A percentile compares a stretch with the other conserved stretches of the same genome.
Evolutionary conservation across 2,888 invertebrate species (phyloP).

Genomic region (Hyles lineata): DNA sequence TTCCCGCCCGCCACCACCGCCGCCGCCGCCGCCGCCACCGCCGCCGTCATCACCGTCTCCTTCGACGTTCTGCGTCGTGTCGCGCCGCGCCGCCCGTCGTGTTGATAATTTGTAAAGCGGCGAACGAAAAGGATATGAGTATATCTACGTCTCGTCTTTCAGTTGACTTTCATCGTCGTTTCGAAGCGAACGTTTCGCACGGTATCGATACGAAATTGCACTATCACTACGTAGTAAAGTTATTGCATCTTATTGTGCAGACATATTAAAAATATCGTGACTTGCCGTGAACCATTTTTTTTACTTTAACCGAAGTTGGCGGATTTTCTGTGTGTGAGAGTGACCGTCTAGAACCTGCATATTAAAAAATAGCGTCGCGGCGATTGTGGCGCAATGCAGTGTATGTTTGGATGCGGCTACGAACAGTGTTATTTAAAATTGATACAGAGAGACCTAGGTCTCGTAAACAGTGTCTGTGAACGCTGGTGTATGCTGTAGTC

Average conservation of each 20-base stretch:
- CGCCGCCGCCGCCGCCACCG: constrained; percentile 49
- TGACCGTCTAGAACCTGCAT: constrained; percentile 53
- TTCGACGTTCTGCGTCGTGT: constrained; percentile 53
- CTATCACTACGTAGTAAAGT: constrained; percentile 81
- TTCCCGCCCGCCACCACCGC: constrained; percentile 56
- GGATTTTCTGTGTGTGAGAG: constrained; percentile 48
- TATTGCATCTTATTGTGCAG: constrained; percentile 63
- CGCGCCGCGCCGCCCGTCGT: constrained; percentile 52
- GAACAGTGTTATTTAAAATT: constrained; percentile 72
- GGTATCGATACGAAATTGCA: constrained; percentile 81
- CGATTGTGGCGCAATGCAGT: constrained; percentile 83
- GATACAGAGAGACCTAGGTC: constrained; percentile 62
- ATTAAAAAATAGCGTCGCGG: constrained; percentile 73
- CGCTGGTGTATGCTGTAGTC: constrained; percentile 68
- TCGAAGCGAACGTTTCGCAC: constrained; percentile 84
- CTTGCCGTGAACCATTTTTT: constrained; percentile 29
- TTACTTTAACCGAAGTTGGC: constrained; percentile 46
- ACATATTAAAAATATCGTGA: constrained; percentile 45
- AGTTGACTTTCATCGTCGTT: constrained; percentile 85
- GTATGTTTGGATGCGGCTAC: constrained; percentile 79
- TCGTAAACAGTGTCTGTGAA: constrained; percentile 64
- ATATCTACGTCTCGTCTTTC: constrained; percentile 84
- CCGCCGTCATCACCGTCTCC: constrained; percentile 45
- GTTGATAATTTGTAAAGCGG: constrained; percentile 79
- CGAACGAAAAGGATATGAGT: constrained; percentile 82